Evolutionary conservation across 2,797 vertebrate genomes (phyloP), one percentile per base, ranked within the genome.

Genomic region (Synaphobranchus kaupii): DNA sequence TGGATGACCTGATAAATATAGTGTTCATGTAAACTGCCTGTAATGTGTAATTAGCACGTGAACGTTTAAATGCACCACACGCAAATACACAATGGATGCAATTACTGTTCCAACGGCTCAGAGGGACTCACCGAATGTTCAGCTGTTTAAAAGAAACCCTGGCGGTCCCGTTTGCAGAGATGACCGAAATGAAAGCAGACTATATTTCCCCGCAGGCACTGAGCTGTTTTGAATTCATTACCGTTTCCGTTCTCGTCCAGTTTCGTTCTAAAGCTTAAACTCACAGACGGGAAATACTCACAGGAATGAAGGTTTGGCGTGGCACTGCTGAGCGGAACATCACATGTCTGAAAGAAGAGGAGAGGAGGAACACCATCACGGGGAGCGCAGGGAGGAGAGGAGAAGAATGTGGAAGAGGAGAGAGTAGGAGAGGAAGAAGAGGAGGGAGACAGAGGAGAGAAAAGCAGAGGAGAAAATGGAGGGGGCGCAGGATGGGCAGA

Each of bases 301-400:
- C 96, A 86, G 96, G 96, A 84, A 84, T 93, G 92, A 97, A 98
- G 91, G 93, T 95, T 92, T 95, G 94, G 89, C 96, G 96, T 54
- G 90, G 93, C 86, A 97, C 97, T 52, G 90, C 85, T 68, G 96
- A 98, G 87, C 93, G 95, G 95, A 97, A 97, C 93, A 96, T 94
- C n/a, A 93, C 94, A 90, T 94, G 94, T 92, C 97, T 96, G 90
- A 88, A 88, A 92, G 87, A 84, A 87, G 91, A 86, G 82, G 85
- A 82, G 76, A 86, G 85, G 52, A 60, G 58, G n/a, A n/a, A 63
- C 31, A 81, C 50, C 73, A 39, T 78, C 13, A 78, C 34, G 73
- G 47, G 22, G 44, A 83, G 71, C 88, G 68, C 31, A 15, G 56
- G 76, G 89, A 88, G 56, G 88, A 84, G 1, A 88, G 90, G 86